These are phyloP conservation scores for Agonopterix heracliana DNA, from an alignment of 2,888 invertebrate genomes.

Conservation along the genomic window DNA sequence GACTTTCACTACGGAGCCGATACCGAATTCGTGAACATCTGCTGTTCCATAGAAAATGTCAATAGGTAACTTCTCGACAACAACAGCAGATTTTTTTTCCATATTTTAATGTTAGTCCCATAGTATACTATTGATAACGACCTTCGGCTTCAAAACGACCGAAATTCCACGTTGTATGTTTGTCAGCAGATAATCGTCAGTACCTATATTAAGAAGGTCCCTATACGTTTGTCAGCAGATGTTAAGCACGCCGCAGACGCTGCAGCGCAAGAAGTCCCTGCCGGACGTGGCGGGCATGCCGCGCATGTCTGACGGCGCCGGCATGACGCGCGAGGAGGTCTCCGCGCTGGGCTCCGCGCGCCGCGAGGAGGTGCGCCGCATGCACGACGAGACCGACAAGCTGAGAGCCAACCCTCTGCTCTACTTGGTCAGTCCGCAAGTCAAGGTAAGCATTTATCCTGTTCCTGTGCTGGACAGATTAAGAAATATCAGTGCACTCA, in stretches of 20 bases:
- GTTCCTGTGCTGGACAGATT: neutral
- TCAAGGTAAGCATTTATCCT: conserved; percentile 83
- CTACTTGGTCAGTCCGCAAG: conserved; percentile 97
- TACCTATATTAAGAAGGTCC: no score
- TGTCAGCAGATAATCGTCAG: no score
- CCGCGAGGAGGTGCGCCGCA: conserved; percentile 94
- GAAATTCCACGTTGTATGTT: no score
- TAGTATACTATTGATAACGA: no score
- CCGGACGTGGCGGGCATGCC: conserved; percentile 94
- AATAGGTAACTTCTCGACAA: no score
- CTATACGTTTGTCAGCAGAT: conserved; percentile 70
- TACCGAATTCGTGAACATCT: no score
- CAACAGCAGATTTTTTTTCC: no score
- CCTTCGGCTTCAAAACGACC: no score
- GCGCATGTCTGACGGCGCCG: conserved; percentile 81
- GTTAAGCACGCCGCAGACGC: conserved; percentile 84
- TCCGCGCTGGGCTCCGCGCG: conserved; percentile 94
- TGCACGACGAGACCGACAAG: conserved; percentile 93
- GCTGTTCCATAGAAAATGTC: no score
- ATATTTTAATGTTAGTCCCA: no score
- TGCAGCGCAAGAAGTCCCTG: conserved; percentile 96
- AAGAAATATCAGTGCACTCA: no score
- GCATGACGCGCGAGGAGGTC: conserved; percentile 96
- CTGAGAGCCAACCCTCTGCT: conserved; percentile 95
- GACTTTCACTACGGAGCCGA: no score